A percentile compares a stretch with the other conserved stretches of the same genome.
These are phyloP conservation scores for Carassius auratus DNA, from an alignment of 2,113 vertebrate species.

Conservation along the genomic window DNA sequence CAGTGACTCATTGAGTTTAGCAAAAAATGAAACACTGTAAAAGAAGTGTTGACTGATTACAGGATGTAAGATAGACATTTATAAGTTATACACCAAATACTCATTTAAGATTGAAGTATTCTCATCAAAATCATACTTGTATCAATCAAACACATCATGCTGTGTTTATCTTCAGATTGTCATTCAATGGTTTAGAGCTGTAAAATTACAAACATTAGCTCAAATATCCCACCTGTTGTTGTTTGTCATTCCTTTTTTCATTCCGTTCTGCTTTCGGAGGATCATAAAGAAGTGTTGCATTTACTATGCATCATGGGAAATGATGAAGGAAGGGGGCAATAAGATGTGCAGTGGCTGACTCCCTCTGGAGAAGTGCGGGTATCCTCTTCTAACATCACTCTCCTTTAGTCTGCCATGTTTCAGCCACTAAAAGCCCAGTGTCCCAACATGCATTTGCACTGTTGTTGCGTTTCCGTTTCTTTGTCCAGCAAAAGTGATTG, in stretches of 20 bases:
- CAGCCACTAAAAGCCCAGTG: conserved; percentile 20
- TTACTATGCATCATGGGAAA: conserved; percentile 1
- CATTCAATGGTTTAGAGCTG: not conserved
- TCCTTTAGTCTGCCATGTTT: conserved; percentile 7
- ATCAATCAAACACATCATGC: not conserved
- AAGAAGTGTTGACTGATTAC: not conserved
- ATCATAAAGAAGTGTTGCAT: conserved; percentile 13
- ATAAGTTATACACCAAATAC: not conserved
- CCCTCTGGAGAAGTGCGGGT: not conserved
- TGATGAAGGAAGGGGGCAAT: not conserved
- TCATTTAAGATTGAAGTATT: not conserved
- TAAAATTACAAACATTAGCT: not conserved
- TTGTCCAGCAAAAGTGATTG: conserved; percentile 43
- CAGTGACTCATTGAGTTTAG: not conserved
- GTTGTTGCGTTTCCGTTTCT: conserved; percentile 49
- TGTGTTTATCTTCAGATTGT: not conserved
- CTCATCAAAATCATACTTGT: not conserved
- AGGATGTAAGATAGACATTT: not conserved
- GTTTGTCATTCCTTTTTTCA: conserved; percentile 16
- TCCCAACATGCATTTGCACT: conserved; percentile 54
- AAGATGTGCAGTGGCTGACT: not conserved
- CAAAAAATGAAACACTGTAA: not conserved
- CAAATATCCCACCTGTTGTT: not conserved
- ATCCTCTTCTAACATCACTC: not conserved
- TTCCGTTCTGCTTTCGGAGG: not conserved